A percentile compares a stretch with the other conserved stretches of the same genome.
Evolutionary conservation across 2,113 vertebrate species (phyloP).

Genomic region (Siniperca chuatsi): DNA sequence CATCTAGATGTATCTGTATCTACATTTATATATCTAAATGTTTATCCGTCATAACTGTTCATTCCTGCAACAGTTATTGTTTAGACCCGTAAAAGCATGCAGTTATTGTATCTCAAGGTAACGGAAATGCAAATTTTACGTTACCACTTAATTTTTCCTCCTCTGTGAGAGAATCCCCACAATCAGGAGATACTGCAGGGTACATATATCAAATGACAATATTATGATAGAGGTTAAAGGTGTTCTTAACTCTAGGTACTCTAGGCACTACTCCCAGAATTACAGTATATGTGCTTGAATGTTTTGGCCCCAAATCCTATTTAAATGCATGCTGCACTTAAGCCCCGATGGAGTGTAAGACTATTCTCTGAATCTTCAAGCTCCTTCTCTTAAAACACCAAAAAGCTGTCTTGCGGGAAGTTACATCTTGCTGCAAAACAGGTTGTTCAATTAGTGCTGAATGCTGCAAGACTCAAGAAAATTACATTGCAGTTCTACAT

Average conservation of each 20-base stretch:
- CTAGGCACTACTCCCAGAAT: too few relatives aligned
- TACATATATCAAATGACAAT: neutral
- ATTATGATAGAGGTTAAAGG: neutral
- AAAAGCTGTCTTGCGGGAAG: neutral
- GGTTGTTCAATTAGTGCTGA: slow-evolving; percentile 29
- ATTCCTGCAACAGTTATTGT: neutral
- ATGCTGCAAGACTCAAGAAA: slow-evolving; percentile 8
- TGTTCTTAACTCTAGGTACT: neutral
- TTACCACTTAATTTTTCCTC: neutral
- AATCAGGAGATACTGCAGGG: neutral
- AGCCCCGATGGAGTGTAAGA: slow-evolving; percentile 1
- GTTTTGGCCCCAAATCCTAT: neutral
- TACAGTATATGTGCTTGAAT: neutral
- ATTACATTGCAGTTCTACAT: neutral
- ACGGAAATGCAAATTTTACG: neutral
- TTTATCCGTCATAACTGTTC: neutral
- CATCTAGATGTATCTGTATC: neutral
- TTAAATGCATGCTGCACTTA: slow-evolving; percentile 2
- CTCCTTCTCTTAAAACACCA: neutral
- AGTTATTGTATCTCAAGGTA: neutral
- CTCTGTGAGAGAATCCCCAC: neutral
- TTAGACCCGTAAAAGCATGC: neutral
- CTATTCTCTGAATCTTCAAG: slow-evolving; percentile 2
- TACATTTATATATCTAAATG: neutral
- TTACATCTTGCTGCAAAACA: slow-evolving; percentile 17